Conservation (phyloP, 2,888 invertebrate genomes). For the Thecophora atra region DNA sequence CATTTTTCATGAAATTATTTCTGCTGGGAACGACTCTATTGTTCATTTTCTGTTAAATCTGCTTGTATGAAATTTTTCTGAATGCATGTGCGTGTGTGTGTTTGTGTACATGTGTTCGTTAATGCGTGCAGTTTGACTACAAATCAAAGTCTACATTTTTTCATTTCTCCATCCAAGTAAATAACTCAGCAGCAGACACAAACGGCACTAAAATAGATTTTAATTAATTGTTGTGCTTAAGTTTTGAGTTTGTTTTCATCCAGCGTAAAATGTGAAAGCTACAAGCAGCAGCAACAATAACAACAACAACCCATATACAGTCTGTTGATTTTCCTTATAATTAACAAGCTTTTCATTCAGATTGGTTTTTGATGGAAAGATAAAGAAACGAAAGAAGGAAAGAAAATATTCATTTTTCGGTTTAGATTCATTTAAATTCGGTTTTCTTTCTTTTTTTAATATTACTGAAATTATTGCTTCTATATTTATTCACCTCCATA, state of each 20-base stretch:
- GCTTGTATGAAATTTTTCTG: background rate
- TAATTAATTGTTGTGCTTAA: conserved; percentile 6
- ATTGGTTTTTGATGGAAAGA: background rate
- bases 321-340: background rate
- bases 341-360: no score
- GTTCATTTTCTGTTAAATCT: background rate
- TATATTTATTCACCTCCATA: no score
- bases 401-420: no score
- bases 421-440: background rate
- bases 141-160: background rate
- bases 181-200: no score
- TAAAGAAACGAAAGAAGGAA: background rate
- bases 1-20: background rate
- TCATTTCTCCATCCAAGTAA: no score
- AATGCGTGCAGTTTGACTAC: conserved; percentile 48
- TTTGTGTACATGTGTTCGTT: conserved; percentile 50
- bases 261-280: conserved; percentile 14
- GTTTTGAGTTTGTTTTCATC: conserved; percentile 11
- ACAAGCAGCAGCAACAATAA: background rate
- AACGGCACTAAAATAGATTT: background rate
- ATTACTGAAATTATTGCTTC: no score
- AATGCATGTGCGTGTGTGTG: background rate
- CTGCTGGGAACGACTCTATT: background rate
- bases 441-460: background rate
- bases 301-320: background rate